These are phyloP conservation scores for Melipona quadrifasciata DNA, from an alignment of 1,140 invertebrate species.

Conservation along the genomic window DNA sequence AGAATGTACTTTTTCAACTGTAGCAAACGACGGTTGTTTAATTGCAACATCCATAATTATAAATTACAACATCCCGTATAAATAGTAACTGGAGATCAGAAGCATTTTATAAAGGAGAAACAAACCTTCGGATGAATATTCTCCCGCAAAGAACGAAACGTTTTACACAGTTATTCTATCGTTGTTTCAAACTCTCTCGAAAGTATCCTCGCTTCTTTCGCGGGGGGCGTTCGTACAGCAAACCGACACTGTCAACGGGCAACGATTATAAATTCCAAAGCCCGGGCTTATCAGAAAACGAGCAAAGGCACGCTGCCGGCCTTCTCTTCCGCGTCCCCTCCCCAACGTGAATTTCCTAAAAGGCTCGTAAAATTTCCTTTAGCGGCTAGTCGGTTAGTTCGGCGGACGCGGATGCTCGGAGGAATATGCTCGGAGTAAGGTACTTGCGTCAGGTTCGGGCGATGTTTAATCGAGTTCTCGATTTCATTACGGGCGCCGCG, in stretches of 20 bases:
- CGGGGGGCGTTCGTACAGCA: not conserved
- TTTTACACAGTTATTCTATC: too few species aligned
- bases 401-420: not conserved
- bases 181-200: too few species aligned
- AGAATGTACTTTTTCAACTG: too few species aligned
- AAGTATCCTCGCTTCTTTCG: not conserved
- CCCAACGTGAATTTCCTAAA: slow-evolving; percentile 16
- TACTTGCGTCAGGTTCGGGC: not conserved
- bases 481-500: slow-evolving; percentile 28
- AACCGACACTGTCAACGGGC: slow-evolving; percentile 2
- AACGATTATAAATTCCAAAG: not conserved
- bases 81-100: too few species aligned
- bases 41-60: too few species aligned
- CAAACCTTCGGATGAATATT: too few species aligned
- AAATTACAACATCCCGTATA: too few species aligned
- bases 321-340: not conserved
- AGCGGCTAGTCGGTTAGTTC: not conserved
- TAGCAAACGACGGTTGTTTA: too few species aligned
- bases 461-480: slow-evolving; percentile 40
- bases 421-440: not conserved
- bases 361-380: slow-evolving; percentile 20
- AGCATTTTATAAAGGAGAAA: too few species aligned
- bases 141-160: too few species aligned
- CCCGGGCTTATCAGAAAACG: not conserved
- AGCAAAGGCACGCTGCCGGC: too few species aligned